Evolutionary conservation across 2,888 invertebrate genomes (phyloP).

Genomic region (Leptopterna dolabrata): DNA sequence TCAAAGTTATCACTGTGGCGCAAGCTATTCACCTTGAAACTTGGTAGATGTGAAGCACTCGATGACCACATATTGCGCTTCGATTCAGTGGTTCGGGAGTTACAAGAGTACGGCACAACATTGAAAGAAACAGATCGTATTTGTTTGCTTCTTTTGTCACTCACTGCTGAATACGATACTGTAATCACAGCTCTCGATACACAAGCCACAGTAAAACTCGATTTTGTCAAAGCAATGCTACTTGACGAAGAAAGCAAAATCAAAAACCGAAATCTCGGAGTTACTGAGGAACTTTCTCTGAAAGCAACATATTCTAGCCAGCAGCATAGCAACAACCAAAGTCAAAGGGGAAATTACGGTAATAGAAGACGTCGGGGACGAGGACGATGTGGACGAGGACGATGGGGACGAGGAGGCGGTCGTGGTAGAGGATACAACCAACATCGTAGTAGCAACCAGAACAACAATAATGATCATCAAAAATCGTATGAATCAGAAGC

Average conservation of each 20-base stretch:
- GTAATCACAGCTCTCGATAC: conserved; percentile 55
- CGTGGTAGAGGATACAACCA: background rate
- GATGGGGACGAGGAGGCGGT: background rate
- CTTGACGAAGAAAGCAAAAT: conserved; percentile 55
- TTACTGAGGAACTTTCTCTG: background rate
- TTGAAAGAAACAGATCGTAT: conserved; percentile 47
- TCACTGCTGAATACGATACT: conserved; percentile 49
- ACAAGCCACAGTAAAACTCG: conserved; percentile 41
- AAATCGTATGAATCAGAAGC: background rate
- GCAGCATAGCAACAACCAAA: background rate
- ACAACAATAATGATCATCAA: background rate
- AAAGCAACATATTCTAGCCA: background rate
- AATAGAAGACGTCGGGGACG: conserved; percentile 7
- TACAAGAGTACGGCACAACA: conserved; percentile 44
- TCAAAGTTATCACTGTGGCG: conserved; percentile 5
- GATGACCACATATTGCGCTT: conserved; percentile 50
- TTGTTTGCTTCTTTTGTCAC: conserved; percentile 50
- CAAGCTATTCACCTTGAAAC: conserved; percentile 17
- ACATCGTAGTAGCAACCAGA: background rate
- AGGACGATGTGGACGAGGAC: too few species aligned
- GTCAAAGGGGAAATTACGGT: background rate
- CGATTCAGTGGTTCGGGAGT: conserved; percentile 47
- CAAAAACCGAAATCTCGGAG: background rate
- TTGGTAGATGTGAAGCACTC: background rate
- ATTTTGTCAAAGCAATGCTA: conserved; percentile 56